A percentile compares a stretch with the other conserved stretches of the same genome.
Conservation (phyloP, 2,797 vertebrate genomes). For the Brachymystax lenok region DNA sequence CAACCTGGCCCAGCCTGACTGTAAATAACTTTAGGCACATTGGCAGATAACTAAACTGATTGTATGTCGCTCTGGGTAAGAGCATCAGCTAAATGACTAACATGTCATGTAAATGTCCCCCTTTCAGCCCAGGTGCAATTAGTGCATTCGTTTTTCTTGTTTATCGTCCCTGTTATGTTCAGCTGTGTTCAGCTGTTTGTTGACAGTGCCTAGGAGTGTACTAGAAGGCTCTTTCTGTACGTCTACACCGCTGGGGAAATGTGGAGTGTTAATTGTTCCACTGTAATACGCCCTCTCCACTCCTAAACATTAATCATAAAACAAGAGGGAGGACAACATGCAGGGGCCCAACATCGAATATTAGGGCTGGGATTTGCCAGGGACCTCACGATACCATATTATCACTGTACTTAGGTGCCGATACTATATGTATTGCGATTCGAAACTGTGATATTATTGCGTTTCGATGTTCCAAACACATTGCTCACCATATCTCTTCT, state of each 20-base stretch:
- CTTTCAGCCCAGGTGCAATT: conserved; percentile 47
- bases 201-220: conserved; percentile 26
- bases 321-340: conserved; percentile 27
- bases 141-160: conserved; percentile 42
- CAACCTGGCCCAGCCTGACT: conserved; percentile 35
- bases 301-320: conserved; percentile 54
- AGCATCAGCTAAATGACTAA: conserved; percentile 24
- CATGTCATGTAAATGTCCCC: conserved; percentile 5
- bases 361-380: too few relatives aligned
- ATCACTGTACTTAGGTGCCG: too few relatives aligned
- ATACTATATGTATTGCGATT: too few relatives aligned
- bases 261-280: conserved; percentile 53
- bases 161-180: conserved; percentile 25
- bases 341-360: conserved; percentile 22
- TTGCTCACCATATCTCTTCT: too few relatives aligned
- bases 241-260: conserved; percentile 25
- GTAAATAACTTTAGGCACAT: conserved; percentile 44
- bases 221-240: conserved; percentile 34
- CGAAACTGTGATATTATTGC: too few relatives aligned
- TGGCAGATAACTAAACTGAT: not conserved
- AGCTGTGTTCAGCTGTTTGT: conserved; percentile 36
- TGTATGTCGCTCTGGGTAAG: not conserved
- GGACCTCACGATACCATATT: too few relatives aligned
- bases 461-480: too few relatives aligned
- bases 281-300: conserved; percentile 47